Percentiles rank a stretch among this genome's conserved stretches.
phyloP scores from a whole-genome alignment of 2,888 invertebrate species.

The Scrobipalpa atriplicella region DNA sequence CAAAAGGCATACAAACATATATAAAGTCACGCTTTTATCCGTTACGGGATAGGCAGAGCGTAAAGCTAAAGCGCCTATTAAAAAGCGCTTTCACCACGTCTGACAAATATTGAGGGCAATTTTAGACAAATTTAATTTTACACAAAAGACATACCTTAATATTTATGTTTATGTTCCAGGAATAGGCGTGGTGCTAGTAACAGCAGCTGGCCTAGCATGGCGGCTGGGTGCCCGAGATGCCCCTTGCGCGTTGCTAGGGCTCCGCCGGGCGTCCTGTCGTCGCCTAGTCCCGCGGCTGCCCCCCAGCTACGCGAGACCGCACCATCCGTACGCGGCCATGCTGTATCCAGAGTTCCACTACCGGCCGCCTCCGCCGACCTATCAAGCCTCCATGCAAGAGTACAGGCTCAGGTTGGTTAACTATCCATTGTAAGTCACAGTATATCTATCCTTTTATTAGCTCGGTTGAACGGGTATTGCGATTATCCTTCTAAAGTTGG shows the following conservation, averaged over 20 bases:
- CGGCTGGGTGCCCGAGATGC: constrained; percentile 92
- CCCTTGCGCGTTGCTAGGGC: constrained; percentile 89
- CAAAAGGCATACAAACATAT: too few relatives aligned
- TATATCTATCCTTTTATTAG: neutral
- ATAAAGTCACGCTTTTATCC: too few relatives aligned
- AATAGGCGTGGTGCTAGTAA: constrained; percentile 96
- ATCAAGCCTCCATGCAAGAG: constrained; percentile 99
- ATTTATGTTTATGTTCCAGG: constrained; percentile 82
- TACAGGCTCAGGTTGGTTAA: constrained; percentile 88
- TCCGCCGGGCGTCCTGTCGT: constrained; percentile 88
- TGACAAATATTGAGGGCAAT: too few relatives aligned
- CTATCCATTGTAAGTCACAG: constrained; percentile 20
- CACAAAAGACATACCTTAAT: too few relatives aligned
- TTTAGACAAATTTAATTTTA: too few relatives aligned
- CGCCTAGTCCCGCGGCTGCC: constrained; percentile 77
- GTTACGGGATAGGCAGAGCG: too few relatives aligned
- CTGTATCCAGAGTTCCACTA: constrained; percentile 98
- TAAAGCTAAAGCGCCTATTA: too few relatives aligned
- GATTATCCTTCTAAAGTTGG: neutral
- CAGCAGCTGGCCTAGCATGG: constrained; percentile 98
- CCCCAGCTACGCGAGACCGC: constrained; percentile 90
- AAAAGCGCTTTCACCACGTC: too few relatives aligned
- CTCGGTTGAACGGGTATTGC: neutral
- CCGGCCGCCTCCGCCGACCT: constrained; percentile 97
- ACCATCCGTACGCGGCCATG: constrained; percentile 96